Evolutionary conservation across 2,113 vertebrate species (phyloP).

Genomic region (Loxodonta africana): DNA sequence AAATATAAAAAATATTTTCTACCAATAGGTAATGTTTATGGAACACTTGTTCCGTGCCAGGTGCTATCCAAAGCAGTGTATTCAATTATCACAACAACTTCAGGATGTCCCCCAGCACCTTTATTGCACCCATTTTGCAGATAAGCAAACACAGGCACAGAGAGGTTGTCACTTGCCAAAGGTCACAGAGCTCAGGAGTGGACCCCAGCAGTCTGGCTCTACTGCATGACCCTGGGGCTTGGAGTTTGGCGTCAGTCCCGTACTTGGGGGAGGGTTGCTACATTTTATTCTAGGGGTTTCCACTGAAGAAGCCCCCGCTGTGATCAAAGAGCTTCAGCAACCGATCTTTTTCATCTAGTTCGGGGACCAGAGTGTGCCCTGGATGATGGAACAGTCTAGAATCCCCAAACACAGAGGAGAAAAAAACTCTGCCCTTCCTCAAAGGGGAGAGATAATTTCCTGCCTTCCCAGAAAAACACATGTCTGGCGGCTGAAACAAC

Average conservation of each 20-base stretch:
- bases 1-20: neutral
- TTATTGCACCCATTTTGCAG: neutral
- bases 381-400: neutral
- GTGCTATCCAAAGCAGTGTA: neutral
- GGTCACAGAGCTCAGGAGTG: neutral
- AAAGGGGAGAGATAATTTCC: slow-evolving; percentile 74
- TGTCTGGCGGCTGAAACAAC: slow-evolving; percentile 66
- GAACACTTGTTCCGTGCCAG: neutral
- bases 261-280: neutral
- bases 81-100: neutral
- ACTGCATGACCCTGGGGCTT: neutral
- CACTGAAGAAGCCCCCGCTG: neutral
- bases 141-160: neutral
- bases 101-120: no score
- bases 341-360: neutral
- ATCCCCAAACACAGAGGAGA: slow-evolving; percentile 11
- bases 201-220: neutral
- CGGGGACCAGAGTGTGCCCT: neutral
- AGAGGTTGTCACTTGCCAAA: neutral
- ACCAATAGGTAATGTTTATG: neutral
- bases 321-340: neutral
- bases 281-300: slow-evolving; percentile 35
- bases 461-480: slow-evolving; percentile 78
- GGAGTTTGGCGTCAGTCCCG: neutral
- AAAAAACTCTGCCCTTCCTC: slow-evolving; percentile 62